phyloP scores from a whole-genome alignment of 2,113 vertebrate species.

The Tichodroma muraria region DNA sequence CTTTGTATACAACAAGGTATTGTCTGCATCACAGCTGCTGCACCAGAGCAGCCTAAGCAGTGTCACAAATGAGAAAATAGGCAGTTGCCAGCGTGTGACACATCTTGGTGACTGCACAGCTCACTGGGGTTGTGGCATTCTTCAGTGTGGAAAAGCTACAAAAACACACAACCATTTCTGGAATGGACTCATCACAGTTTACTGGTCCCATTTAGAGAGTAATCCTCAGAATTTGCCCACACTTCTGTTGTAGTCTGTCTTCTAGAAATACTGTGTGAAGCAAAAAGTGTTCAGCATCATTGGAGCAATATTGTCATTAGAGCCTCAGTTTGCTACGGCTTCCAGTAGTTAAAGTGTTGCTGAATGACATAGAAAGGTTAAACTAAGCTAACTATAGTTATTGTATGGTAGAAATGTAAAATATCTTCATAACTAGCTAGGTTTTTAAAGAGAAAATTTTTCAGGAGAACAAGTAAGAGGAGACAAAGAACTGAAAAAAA shows the following conservation, averaged over 20 bases:
- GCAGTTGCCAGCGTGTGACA: background rate
- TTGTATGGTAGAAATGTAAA: slow-evolving; percentile 47
- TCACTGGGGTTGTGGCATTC: background rate
- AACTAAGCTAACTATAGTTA: slow-evolving; percentile 31
- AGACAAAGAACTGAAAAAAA: background rate
- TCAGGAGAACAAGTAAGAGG: background rate
- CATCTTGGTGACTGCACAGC: background rate
- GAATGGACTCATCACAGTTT: slow-evolving; percentile 17
- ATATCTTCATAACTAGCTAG: slow-evolving; percentile 38
- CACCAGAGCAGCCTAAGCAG: background rate
- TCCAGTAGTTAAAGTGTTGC: background rate
- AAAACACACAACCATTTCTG: background rate
- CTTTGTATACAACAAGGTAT: background rate
- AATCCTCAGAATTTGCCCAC: slow-evolving; percentile 7
- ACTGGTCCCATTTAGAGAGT: slow-evolving; percentile 13
- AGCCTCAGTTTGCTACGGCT: slow-evolving; percentile 23
- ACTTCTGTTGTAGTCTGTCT: slow-evolving; percentile 58
- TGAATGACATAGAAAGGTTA: slow-evolving; percentile 21
- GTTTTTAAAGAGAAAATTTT: slow-evolving; percentile 12
- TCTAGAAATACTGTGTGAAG: slow-evolving; percentile 52
- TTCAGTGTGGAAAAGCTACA: background rate
- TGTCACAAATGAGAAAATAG: background rate
- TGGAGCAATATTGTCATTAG: slow-evolving; percentile 48
- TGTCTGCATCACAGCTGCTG: background rate
- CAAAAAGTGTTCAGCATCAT: slow-evolving; percentile 53